Base-by-base conservation (phyloP, 2,888 invertebrate species). In the Leistus spinibarbis region DNA sequence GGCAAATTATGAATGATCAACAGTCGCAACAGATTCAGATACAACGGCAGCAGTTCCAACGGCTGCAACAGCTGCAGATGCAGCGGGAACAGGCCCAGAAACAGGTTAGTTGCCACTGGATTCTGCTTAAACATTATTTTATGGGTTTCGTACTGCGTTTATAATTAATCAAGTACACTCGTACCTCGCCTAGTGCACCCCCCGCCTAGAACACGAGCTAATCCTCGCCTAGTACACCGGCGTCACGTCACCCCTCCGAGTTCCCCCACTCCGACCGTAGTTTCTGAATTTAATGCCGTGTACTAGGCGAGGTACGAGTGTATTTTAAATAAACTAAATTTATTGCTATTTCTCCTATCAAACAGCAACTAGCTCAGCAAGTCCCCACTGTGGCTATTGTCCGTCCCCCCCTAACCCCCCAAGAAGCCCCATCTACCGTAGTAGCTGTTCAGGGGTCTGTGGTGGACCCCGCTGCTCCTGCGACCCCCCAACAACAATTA, bases 1-100 rank as follows among this genome's bases (percentile, higher is more conserved):
- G 68, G 22, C 74, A 57, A 67, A 54, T 72, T 17, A 40, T 72
- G 13, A 65, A 65, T 4, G 72, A 84, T 80, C 86, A 89, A 81
- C 81, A 90, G 81, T 86, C 89, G 82, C 88, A 90, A 1, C 91
- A 90, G 77, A 90, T 90, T 84, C 92, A 91, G 81, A 89, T 89
- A 82, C 88, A 90, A 81, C 87, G 91, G 79, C 90, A 90, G 80
- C 91, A 91, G 81, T 84, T 90, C 76, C 91, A 90, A 79, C 88
- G 88, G 79, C 88, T 89, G 78, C 88, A 89, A 80, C 89, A 89
- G 80, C 84, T 89, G 75, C 89, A 89, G 78, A 89, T 88, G 79
- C 89, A 89, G 79, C 82, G 88, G 53, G 90, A 89, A 77, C 89
- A 86, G 60, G 83, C 87, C 78, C 88, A 88, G 68, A 86, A 62